Evolutionary conservation across 1,140 invertebrate species (phyloP).

Genomic region (Coenobita brevimanus): DNA sequence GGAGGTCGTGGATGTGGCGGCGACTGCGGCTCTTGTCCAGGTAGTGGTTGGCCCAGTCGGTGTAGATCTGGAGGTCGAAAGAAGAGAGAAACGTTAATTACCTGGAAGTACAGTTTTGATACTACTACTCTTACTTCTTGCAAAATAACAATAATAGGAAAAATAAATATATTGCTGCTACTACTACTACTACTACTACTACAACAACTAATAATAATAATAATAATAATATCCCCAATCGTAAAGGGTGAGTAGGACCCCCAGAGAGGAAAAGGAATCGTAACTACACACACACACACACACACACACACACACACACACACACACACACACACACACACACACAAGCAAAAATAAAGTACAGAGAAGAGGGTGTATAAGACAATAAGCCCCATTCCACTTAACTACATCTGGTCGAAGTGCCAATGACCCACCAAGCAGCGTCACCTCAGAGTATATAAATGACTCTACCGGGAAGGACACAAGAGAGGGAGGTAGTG

Average conservation of each 20-base stretch:
- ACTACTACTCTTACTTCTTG: background rate
- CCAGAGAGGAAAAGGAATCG: background rate
- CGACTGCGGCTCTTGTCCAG: slow-evolving; percentile 91
- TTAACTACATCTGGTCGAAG: too few relatives aligned
- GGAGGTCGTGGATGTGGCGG: slow-evolving; percentile 87
- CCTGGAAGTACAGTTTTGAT: background rate
- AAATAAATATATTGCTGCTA: background rate
- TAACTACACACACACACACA: background rate
- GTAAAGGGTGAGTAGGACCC: too few relatives aligned
- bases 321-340: background rate
- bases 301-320: too few relatives aligned
- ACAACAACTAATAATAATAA: too few relatives aligned
- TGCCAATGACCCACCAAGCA: too few relatives aligned
- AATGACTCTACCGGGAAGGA: too few relatives aligned
- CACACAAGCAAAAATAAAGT: background rate
- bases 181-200: too few relatives aligned
- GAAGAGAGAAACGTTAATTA: background rate
- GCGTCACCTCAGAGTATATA: too few relatives aligned
- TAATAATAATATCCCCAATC: too few relatives aligned
- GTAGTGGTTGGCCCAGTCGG: slow-evolving; percentile 98
- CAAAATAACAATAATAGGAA: background rate
- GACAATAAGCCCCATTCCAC: background rate
- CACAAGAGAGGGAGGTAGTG: too few relatives aligned
- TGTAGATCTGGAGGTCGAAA: slow-evolving; percentile 88
- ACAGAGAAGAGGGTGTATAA: background rate